Percentiles rank a stretch among this genome's conserved stretches.
These are phyloP conservation scores for Amphipyra berbera DNA, from an alignment of 2,888 invertebrate genomes.

Conservation along the genomic window DNA sequence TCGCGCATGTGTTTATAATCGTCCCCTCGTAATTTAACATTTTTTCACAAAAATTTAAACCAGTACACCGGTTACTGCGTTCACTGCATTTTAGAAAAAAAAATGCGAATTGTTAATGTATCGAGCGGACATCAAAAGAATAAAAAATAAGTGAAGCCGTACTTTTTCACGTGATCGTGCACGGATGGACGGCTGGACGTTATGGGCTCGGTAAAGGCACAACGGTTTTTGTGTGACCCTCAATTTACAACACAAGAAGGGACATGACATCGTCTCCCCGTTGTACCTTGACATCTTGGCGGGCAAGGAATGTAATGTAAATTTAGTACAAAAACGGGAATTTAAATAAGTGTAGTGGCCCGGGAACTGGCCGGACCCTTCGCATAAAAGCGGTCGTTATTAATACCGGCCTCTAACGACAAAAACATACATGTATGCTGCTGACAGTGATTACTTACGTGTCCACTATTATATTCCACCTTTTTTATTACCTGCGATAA, in stretches of 20 bases:
- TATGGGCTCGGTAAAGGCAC: slow-evolving; percentile 82
- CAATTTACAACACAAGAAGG: slow-evolving; percentile 88
- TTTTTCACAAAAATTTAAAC: slow-evolving; percentile 83
- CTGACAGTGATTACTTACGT: slow-evolving; percentile 58
- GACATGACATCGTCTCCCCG: slow-evolving; percentile 75
- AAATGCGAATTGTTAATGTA: slow-evolving; percentile 81
- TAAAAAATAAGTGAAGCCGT: slow-evolving; percentile 74
- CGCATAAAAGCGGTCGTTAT: slow-evolving; percentile 83
- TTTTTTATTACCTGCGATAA: slow-evolving; percentile 38
- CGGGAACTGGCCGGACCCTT: slow-evolving; percentile 73
- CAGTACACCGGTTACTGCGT: slow-evolving; percentile 82
- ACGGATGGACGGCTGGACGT: slow-evolving; percentile 85
- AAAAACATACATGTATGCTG: slow-evolving; percentile 70
- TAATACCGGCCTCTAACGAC: slow-evolving; percentile 78
- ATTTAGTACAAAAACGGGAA: slow-evolving; percentile 88
- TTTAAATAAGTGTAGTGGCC: slow-evolving; percentile 88
- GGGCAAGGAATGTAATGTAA: slow-evolving; percentile 86
- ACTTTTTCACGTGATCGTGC: slow-evolving; percentile 81
- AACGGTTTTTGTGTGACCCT: slow-evolving; percentile 90
- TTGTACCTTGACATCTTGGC: slow-evolving; percentile 83
- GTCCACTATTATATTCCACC: slow-evolving; percentile 35
- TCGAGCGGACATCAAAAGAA: slow-evolving; percentile 79
- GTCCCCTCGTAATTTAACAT: slow-evolving; percentile 87
- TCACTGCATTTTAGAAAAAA: slow-evolving; percentile 73
- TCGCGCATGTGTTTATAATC: slow-evolving; percentile 89